Evolutionary conservation across 1,140 invertebrate genomes (phyloP), one percentile per base, ranked within the genome.

Genomic region (Pseudomyrmex dendroicus): DNA sequence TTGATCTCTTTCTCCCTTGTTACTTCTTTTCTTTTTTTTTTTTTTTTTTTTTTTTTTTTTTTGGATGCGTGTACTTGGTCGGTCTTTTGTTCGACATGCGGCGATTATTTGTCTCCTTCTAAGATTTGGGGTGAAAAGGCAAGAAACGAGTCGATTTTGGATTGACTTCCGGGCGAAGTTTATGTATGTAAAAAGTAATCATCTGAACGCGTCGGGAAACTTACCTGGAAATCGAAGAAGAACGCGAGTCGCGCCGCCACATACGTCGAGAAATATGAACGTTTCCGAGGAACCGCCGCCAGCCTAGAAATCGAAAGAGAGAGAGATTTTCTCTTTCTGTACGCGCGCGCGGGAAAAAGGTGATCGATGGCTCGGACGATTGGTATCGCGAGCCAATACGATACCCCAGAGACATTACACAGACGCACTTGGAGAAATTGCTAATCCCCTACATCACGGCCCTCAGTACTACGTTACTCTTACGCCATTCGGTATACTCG

Each of bases 361-460:
- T 86, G 86, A 87, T 87, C 77, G 85, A 87, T 85, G 84, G 84
- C 56, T 46, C 25, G 72, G 73, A 80, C 86, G 86, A 86, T 87
- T 80, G 86, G 82, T 86, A 86, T 86, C 85, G 66, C 61, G 68
- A 76, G 73, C 25, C 57, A 62, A 80, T 74, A 80, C 54, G 82
- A 64, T 63, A 78, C 86, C 63, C 85, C 20, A 54, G 85, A 85
- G 85, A 87, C 82, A 74, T 73, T 86, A 87, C 73, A 61, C 82
- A 72, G 82, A 74, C 63, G 86, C 86, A 86, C 86, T 87, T 72
- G 20, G 73, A 87, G 86, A 86, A 86, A 86, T 86, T 86, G 86
- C 86, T 86, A 87, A 87, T 87, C 86, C 82, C 86, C 63, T 61
- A 64, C 64, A 72, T 64, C 83, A 70, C 76, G 62, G 48, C 22